phyloP scores from a whole-genome alignment of 1,140 invertebrate species.

The Orius insidiosus region DNA sequence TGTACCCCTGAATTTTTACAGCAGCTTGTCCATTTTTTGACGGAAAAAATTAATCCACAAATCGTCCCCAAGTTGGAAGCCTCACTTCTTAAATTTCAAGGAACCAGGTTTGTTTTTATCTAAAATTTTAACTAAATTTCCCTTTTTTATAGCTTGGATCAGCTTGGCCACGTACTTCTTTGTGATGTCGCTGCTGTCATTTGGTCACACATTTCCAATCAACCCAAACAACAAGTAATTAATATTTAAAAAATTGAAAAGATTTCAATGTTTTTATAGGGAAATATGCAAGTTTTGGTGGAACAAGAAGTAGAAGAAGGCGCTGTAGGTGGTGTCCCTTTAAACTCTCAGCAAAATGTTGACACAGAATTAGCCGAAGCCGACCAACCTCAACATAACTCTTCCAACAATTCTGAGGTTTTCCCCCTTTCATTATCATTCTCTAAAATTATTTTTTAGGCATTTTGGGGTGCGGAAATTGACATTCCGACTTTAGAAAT shows the following conservation, averaged over 20 bases:
- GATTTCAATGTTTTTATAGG: not conserved
- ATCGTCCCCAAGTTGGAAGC: slow-evolving; percentile 13
- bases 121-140: not conserved
- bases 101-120: slow-evolving; percentile 13
- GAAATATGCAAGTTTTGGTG: not conserved
- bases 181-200: slow-evolving; percentile 1
- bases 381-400: slow-evolving; percentile 12
- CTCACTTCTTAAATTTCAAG: slow-evolving; percentile 18
- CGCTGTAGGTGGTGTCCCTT: slow-evolving; percentile 12
- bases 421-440: not conserved
- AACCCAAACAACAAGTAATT: not conserved
- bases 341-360: slow-evolving; percentile 6
- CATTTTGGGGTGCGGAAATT: slow-evolving; percentile 2
- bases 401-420: slow-evolving; percentile 12
- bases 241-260: not conserved
- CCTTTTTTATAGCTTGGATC: slow-evolving; percentile 2
- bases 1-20: slow-evolving; percentile 12
- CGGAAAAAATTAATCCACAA: slow-evolving; percentile 1
- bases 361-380: slow-evolving; percentile 14
- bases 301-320: slow-evolving; percentile 13
- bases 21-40: slow-evolving; percentile 8
- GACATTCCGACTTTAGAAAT: slow-evolving; percentile 6
- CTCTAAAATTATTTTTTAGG: not conserved
- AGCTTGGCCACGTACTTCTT: slow-evolving; percentile 1
- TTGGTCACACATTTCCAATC: not conserved